Evolutionary conservation across 2,888 invertebrate species (phyloP).

Genomic region (Agrotis clavis): DNA sequence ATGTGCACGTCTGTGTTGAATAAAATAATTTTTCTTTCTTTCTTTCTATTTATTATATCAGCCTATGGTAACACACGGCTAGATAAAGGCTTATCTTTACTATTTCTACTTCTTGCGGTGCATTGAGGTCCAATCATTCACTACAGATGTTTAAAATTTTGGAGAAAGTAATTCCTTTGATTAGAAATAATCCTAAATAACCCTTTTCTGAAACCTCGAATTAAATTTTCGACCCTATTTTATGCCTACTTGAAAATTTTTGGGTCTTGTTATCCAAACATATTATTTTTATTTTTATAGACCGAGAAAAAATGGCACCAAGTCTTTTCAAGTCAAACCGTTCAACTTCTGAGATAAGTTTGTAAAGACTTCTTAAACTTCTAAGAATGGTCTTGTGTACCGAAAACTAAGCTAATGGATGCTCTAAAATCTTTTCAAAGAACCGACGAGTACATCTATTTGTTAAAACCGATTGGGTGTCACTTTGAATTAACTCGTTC

Average conservation of each 20-base stretch:
- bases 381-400: constrained; percentile 42
- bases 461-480: constrained; percentile 49
- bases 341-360: constrained; percentile 50
- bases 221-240: not conserved
- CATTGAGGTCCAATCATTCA: too few relatives aligned
- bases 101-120: too few relatives aligned
- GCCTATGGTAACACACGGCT: too few relatives aligned
- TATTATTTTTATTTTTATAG: constrained; percentile 6
- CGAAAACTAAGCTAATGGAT: constrained; percentile 60
- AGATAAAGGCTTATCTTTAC: too few relatives aligned
- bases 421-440: constrained; percentile 62
- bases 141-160: too few relatives aligned
- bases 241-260: not conserved
- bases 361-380: constrained; percentile 30
- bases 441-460: constrained; percentile 49
- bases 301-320: constrained; percentile 4
- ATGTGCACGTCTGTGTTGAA: too few relatives aligned
- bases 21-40: too few relatives aligned
- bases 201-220: not conserved
- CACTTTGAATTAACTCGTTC: constrained; percentile 50
- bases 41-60: too few relatives aligned
- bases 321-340: constrained; percentile 23
- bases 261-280: not conserved
- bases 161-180: too few relatives aligned
- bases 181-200: not conserved